A percentile compares a stretch with the other conserved stretches of the same genome.
Conservation (phyloP, 2,888 invertebrate species). For the Galeruca laticollis region DNA sequence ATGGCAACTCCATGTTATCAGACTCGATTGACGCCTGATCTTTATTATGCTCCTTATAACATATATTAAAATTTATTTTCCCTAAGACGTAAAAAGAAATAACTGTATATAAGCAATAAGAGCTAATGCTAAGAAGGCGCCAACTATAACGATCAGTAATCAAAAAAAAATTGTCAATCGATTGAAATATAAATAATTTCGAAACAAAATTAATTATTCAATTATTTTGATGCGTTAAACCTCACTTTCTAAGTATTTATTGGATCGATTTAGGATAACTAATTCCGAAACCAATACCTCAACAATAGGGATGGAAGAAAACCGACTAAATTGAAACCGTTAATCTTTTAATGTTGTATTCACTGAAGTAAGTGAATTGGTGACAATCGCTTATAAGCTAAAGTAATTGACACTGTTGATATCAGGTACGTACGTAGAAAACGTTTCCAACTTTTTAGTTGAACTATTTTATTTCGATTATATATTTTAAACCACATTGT, state of each 20-base stretch:
- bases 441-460: too few species aligned
- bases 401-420: too few species aligned
- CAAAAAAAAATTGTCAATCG: not conserved
- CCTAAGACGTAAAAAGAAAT: too few species aligned
- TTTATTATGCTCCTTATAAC: too few species aligned
- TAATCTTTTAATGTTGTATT: not conserved
- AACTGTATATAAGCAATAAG: not conserved
- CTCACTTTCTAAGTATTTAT: not conserved
- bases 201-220: not conserved
- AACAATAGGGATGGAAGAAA: not conserved
- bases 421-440: too few species aligned
- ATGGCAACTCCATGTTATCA: too few species aligned
- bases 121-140: not conserved
- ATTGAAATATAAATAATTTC: not conserved
- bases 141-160: not conserved
- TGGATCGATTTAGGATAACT: not conserved
- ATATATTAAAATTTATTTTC: too few species aligned
- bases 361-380: not conserved
- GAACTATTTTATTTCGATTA: too few species aligned
- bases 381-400: too few species aligned
- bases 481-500: too few species aligned
- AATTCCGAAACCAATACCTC: not conserved
- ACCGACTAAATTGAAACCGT: not conserved
- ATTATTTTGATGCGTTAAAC: not conserved
- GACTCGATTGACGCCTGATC: too few species aligned